phyloP scores from a whole-genome alignment of 2,797 vertebrate genomes.

The Pangasius larnaudii region DNA sequence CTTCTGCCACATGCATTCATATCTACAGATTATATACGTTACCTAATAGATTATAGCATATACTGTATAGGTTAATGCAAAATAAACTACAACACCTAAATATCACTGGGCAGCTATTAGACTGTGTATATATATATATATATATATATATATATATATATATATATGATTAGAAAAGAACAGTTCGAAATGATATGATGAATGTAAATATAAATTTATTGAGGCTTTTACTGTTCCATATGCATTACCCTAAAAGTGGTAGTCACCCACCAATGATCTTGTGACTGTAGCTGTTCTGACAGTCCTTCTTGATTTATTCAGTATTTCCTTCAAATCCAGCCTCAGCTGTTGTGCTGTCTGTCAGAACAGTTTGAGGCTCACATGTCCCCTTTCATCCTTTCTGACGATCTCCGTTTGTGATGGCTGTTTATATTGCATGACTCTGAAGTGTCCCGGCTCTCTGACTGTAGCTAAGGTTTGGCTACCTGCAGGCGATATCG shows the following conservation, averaged over 20 bases:
- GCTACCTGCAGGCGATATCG: constrained; percentile 74
- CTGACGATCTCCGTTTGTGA: constrained; percentile 64
- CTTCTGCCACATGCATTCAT: neutral
- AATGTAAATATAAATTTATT: neutral
- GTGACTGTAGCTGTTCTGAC: constrained; percentile 71
- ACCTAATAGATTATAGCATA: neutral
- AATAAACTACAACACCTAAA: neutral
- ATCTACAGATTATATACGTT: neutral
- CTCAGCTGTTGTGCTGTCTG: constrained; percentile 62
- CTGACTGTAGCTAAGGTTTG: constrained; percentile 67
- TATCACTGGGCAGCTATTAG: neutral
- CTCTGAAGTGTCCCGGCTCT: constrained; percentile 64
- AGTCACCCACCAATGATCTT: constrained; percentile 54
- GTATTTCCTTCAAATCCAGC: constrained; percentile 52
- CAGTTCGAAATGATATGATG: neutral
- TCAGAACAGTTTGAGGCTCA: constrained; percentile 57
- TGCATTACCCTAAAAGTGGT: constrained; percentile 2
- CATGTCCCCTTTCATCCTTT: constrained; percentile 66
- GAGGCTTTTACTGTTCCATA: neutral
- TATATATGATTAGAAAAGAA: neutral
- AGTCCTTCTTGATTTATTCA: constrained; percentile 74
- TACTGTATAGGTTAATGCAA: neutral
- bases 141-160: neutral
- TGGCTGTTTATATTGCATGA: constrained; percentile 73
- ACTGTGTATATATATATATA: neutral